phyloP scores from a whole-genome alignment of 2,888 invertebrate species.

The Orthosia incerta region DNA sequence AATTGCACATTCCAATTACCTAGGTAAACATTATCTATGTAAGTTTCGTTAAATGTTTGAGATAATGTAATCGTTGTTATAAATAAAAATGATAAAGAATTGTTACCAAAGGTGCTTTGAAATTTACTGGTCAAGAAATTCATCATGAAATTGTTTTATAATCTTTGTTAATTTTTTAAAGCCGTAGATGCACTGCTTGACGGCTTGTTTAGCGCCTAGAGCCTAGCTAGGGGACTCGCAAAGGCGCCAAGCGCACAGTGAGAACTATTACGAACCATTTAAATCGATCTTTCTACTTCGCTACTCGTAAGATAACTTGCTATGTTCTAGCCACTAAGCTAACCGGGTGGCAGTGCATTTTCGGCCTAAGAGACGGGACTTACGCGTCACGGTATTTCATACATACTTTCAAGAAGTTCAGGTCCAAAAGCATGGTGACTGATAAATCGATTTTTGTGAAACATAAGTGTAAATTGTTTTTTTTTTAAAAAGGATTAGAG shows the following conservation, averaged over 20 bases:
- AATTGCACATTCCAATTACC: slow-evolving; percentile 69
- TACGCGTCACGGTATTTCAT: neutral
- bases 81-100: slow-evolving; percentile 48
- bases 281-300: too few relatives aligned
- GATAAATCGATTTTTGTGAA: too few relatives aligned
- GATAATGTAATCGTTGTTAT: slow-evolving; percentile 53
- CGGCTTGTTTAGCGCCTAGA: too few relatives aligned
- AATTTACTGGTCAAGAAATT: slow-evolving; percentile 45
- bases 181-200: too few relatives aligned
- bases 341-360: too few relatives aligned
- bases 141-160: slow-evolving; percentile 18
- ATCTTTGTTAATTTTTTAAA: slow-evolving; percentile 19
- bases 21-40: slow-evolving; percentile 47
- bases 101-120: slow-evolving; percentile 74
- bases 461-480: neutral
- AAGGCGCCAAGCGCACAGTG: too few relatives aligned
- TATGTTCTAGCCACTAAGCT: too few relatives aligned
- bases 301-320: too few relatives aligned
- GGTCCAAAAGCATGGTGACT: too few relatives aligned
- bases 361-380: too few relatives aligned
- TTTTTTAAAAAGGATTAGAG: neutral
- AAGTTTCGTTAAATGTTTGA: slow-evolving; percentile 61
- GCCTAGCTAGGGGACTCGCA: too few relatives aligned
- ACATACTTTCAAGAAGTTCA: neutral
- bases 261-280: too few relatives aligned